phyloP scores from a whole-genome alignment of 1,140 invertebrate genomes.

The Orchesella cincta region DNA sequence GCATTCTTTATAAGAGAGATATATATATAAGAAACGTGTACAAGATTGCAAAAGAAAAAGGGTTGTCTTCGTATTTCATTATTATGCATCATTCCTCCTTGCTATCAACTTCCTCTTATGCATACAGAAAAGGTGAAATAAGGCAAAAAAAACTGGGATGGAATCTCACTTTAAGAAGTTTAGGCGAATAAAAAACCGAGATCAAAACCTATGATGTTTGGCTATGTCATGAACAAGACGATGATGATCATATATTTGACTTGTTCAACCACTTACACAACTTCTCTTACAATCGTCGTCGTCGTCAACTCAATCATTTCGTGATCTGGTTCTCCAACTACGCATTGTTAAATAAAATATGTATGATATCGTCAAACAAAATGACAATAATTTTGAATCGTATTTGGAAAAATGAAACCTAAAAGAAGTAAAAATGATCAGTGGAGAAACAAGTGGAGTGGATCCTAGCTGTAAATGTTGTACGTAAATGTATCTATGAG shows the following conservation, averaged over 20 bases:
- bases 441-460: neutral
- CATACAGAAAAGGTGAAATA: neutral
- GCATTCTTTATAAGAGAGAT: too few species aligned
- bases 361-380: neutral
- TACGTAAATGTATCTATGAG: neutral
- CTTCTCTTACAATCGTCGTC: neutral
- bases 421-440: neutral
- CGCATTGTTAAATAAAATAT: too few species aligned
- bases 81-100: neutral
- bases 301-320: neutral
- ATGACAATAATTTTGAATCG: conserved; percentile 4
- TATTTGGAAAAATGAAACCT: neutral
- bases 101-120: conserved; percentile 22
- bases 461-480: conserved; percentile 10
- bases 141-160: neutral
- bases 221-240: neutral
- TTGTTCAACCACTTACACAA: neutral
- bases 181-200: conserved; percentile 6
- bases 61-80: neutral
- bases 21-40: too few species aligned
- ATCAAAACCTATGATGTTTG: neutral
- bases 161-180: neutral
- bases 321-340: conserved; percentile 15
- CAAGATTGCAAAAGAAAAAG: conserved; percentile 6
- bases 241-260: conserved; percentile 6